Conservation (phyloP, 2,888 invertebrate genomes). For the Cosmopolites sordidus region DNA sequence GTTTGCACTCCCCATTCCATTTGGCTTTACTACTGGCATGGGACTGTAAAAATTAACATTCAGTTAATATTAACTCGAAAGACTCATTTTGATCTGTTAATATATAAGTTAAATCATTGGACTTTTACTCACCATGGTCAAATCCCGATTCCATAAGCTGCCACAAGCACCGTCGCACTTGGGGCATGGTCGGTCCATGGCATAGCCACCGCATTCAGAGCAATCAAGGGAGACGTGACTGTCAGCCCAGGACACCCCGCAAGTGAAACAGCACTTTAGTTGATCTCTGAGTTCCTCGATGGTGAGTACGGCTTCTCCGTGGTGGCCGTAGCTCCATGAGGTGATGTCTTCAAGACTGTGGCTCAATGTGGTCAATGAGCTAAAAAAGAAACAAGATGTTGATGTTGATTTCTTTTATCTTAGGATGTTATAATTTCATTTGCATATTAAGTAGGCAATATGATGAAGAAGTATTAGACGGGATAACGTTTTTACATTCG, state of each 20-base stretch:
- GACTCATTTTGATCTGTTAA: not conserved
- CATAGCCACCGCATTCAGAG: slow-evolving; percentile 75
- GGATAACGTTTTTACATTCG: too few species aligned
- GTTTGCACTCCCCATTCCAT: slow-evolving; percentile 64
- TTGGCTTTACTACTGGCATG: slow-evolving; percentile 67
- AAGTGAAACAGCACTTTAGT: slow-evolving; percentile 71
- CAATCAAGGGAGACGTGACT: slow-evolving; percentile 74
- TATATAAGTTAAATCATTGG: too few species aligned
- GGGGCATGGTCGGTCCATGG: slow-evolving; percentile 70
- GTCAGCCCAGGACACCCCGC: slow-evolving; percentile 76
- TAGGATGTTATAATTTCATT: too few species aligned
- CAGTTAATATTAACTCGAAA: not conserved
- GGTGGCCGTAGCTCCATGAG: slow-evolving; percentile 36
- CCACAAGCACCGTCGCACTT: slow-evolving; percentile 71
- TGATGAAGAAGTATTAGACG: too few species aligned
- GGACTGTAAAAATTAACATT: slow-evolving; percentile 53
- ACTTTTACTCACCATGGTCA: slow-evolving; percentile 60
- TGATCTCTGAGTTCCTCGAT: slow-evolving; percentile 68
- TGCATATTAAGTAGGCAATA: too few species aligned
- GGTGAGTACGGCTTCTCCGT: slow-evolving; percentile 52
- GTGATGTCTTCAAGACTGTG: slow-evolving; percentile 47
- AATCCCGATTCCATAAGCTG: slow-evolving; percentile 69
- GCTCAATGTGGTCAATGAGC: slow-evolving; percentile 44
- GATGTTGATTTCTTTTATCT: too few species aligned
- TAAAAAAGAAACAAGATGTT: slow-evolving; percentile 32